Percentiles rank a stretch among this genome's conserved stretches.
These are phyloP conservation scores for Salticus scenicus DNA, from an alignment of 2,888 invertebrate species.

Conservation along the genomic window DNA sequence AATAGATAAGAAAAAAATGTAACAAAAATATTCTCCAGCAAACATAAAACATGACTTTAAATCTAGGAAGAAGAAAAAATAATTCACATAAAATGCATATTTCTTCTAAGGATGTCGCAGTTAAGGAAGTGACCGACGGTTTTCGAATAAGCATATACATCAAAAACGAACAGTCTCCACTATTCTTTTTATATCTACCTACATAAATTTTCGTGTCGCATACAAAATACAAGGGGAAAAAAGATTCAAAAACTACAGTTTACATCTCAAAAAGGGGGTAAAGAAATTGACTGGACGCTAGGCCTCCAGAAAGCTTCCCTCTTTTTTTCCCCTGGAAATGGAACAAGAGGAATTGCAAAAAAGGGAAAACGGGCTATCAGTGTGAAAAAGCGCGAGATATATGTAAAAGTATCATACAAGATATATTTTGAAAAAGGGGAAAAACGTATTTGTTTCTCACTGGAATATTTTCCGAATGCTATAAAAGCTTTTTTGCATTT, in stretches of 20 bases:
- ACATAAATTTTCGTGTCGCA: background rate
- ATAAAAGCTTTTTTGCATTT: no score
- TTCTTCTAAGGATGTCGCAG: no score
- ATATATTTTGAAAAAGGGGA: background rate
- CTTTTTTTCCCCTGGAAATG: background rate
- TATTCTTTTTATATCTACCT: background rate
- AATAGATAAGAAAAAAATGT: no score
- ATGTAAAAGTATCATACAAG: slow-evolving; percentile 6
- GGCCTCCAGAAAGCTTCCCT: background rate
- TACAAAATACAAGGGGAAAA: background rate
- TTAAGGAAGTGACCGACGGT: background rate
- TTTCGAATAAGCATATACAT: background rate
- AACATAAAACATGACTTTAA: no score
- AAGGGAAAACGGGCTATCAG: background rate
- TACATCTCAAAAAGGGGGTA: slow-evolving; percentile 9
- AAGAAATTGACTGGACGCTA: background rate
- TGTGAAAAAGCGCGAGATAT: background rate
- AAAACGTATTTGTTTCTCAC: background rate
- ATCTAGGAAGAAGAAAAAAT: no score
- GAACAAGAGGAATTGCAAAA: background rate
- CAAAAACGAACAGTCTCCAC: background rate
- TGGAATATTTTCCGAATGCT: background rate
- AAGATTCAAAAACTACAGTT: background rate
- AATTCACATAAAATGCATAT: no score
- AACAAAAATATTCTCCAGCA: no score